phyloP scores from a whole-genome alignment of 1,140 invertebrate species.

The Teleogryllus occipitalis region DNA sequence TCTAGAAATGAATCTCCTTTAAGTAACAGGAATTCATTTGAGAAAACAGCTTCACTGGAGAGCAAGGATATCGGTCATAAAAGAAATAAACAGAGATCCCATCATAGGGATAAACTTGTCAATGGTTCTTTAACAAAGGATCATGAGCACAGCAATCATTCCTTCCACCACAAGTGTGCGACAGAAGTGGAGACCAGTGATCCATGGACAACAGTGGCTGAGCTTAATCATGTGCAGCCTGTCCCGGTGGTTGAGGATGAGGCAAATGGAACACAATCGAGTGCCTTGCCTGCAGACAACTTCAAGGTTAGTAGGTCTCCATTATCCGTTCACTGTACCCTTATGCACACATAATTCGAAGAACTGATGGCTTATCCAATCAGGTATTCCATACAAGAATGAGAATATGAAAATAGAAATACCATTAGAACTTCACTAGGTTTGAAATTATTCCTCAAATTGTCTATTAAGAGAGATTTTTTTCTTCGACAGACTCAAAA shows the following conservation, averaged over 20 bases:
- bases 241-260: constrained; percentile 19
- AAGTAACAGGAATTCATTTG: neutral
- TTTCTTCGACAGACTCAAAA: too few species aligned
- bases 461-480: too few species aligned
- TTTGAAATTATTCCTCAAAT: too few species aligned
- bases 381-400: too few species aligned
- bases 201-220: constrained; percentile 14
- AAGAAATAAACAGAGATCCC: neutral
- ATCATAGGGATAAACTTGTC: neutral
- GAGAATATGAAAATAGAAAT: too few species aligned
- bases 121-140: neutral
- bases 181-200: constrained; percentile 23
- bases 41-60: neutral
- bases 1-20: neutral
- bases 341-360: too few species aligned
- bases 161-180: constrained; percentile 8
- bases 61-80: neutral
- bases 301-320: constrained; percentile 32
- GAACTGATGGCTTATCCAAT: too few species aligned
- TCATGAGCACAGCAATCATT: neutral
- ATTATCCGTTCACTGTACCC: constrained; percentile 27
- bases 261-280: constrained; percentile 18
- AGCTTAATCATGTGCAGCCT: constrained; percentile 12
- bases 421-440: too few species aligned
- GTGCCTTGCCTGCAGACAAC: constrained; percentile 33